Conservation (phyloP, 2,113 vertebrate species). For the Marmota flaviventris region DNA sequence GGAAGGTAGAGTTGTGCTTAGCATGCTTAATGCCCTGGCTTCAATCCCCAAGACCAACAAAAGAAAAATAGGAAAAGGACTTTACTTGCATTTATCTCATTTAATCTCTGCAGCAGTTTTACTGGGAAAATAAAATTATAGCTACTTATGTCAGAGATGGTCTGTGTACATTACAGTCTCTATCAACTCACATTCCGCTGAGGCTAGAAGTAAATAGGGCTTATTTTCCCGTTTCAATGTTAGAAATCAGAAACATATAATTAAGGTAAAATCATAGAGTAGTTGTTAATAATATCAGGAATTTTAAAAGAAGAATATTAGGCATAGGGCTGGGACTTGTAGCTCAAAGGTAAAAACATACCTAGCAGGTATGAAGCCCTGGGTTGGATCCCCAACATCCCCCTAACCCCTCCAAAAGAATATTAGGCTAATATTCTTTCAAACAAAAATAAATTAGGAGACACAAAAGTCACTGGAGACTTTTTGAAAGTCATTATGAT, state of each 20-base stretch:
- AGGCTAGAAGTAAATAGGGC: slow-evolving; percentile 5
- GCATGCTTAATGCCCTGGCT: background rate
- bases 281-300: background rate
- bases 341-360: background rate
- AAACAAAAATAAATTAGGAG: background rate
- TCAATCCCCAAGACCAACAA: background rate
- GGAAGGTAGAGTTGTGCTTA: background rate
- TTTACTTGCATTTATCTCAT: background rate
- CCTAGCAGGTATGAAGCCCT: background rate
- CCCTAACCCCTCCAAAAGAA: background rate
- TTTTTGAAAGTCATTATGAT: slow-evolving; percentile 18
- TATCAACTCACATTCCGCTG: background rate
- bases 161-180: background rate
- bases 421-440: background rate
- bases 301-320: background rate
- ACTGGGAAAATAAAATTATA: background rate
- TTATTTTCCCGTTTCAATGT: slow-evolving; percentile 9
- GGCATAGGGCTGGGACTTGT: too few relatives aligned
- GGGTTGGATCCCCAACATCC: background rate
- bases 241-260: slow-evolving; percentile 15
- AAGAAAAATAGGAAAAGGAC: too few relatives aligned
- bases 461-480: background rate
- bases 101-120: slow-evolving; percentile 9
- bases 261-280: slow-evolving; percentile 7
- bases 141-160: background rate